Percentiles rank a stretch among this genome's conserved stretches.
Evolutionary conservation across 2,888 invertebrate genomes (phyloP).

Genomic region (Palloptera scutellata): DNA sequence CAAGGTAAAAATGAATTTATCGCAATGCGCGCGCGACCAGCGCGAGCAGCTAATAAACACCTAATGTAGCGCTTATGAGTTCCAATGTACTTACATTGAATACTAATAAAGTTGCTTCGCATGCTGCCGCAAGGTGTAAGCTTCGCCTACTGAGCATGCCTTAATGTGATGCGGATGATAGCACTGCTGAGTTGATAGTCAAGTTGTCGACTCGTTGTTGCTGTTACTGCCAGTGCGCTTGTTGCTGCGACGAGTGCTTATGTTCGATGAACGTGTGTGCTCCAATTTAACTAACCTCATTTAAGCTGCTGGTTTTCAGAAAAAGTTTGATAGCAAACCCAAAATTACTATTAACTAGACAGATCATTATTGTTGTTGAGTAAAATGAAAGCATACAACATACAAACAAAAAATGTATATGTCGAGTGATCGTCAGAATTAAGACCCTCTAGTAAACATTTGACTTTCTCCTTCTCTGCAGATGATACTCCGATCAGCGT

Average conservation of each 20-base stretch:
- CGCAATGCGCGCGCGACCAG: conserved; percentile 7
- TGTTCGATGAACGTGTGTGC: too few species aligned
- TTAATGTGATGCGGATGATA: conserved; percentile 9
- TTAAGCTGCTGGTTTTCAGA: too few species aligned
- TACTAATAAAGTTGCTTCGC: conserved; percentile 45
- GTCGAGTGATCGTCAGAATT: too few species aligned
- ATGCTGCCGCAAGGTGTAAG: conserved; percentile 8
- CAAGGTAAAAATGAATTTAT: not conserved
- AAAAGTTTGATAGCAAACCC: too few species aligned
- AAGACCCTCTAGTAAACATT: not conserved
- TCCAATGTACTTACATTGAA: conserved; percentile 43
- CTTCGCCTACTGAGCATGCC: conserved; percentile 33
- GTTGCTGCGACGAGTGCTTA: too few species aligned
- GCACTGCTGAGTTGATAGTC: not conserved
- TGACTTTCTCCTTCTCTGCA: conserved; percentile 20
- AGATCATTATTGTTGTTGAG: too few species aligned
- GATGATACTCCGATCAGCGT: conserved; percentile 47
- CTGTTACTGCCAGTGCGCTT: too few species aligned
- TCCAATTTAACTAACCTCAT: too few species aligned
- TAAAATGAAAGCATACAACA: too few species aligned
- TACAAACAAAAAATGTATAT: too few species aligned
- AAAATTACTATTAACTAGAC: too few species aligned
- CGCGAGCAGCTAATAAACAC: conserved; percentile 48
- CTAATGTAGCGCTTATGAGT: conserved; percentile 48
- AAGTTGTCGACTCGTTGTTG: not conserved